phyloP scores from a whole-genome alignment of 1,140 invertebrate genomes.

The Drosophila nebulosa region DNA sequence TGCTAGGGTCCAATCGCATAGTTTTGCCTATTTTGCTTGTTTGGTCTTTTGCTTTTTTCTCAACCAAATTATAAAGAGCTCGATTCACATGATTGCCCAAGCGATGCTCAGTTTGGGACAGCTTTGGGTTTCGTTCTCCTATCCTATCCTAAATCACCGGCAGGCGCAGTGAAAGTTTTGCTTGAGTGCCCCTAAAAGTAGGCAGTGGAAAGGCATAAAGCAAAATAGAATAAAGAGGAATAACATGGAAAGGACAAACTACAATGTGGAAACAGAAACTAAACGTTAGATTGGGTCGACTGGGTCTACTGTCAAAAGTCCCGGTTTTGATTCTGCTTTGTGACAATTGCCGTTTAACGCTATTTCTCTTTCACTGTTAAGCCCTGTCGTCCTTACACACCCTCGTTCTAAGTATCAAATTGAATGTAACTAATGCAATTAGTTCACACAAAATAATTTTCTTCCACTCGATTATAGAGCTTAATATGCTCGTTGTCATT shows the following conservation, averaged over 20 bases:
- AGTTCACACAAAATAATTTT: constrained; percentile 79
- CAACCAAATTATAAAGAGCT: constrained; percentile 71
- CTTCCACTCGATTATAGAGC: constrained; percentile 76
- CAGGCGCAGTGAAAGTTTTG: constrained; percentile 65
- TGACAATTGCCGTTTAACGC: constrained; percentile 74
- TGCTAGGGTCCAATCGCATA: constrained; percentile 43
- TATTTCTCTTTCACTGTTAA: constrained; percentile 24
- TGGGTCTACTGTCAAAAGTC: constrained; percentile 44
- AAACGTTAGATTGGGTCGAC: constrained; percentile 25
- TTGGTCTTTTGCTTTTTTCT: neutral
- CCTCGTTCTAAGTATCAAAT: constrained; percentile 55
- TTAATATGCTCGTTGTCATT: constrained; percentile 74
- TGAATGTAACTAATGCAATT: constrained; percentile 80
- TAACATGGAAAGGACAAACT: constrained; percentile 47
- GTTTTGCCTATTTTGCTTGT: constrained; percentile 42
- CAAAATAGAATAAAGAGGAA: neutral
- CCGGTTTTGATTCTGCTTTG: constrained; percentile 28
- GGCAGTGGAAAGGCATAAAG: constrained; percentile 47
- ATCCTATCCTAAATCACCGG: constrained; percentile 62
- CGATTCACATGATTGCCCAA: constrained; percentile 80
- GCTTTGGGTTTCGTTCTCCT: constrained; percentile 16
- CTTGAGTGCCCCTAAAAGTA: constrained; percentile 59
- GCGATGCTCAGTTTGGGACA: constrained; percentile 37
- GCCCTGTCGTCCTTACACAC: constrained; percentile 9
- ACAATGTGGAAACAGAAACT: constrained; percentile 42